Evolutionary conservation across 53 echinoderm and acorn worm genomes (phyloP).

Genomic region (Astropecten irregularis): DNA sequence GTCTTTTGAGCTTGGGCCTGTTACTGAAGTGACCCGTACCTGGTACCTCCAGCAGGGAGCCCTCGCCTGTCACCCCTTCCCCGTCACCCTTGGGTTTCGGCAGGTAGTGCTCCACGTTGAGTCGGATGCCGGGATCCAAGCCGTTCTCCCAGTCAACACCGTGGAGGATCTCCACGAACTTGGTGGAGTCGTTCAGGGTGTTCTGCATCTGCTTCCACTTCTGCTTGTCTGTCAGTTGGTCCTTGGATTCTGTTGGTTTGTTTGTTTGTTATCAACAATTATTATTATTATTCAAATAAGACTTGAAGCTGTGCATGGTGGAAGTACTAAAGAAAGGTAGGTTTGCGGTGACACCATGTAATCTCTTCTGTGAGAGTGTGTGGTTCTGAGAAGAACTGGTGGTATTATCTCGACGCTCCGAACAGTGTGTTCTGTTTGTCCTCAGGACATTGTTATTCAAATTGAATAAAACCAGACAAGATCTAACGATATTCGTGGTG

Average conservation of each 20-base stretch:
- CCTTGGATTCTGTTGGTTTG: conserved; percentile 90
- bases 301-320: too few relatives aligned
- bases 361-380: neutral
- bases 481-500: too few relatives aligned
- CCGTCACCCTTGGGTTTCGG: conserved; percentile 60
- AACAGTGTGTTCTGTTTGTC: too few relatives aligned
- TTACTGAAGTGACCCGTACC: too few relatives aligned
- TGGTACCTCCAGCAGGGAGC: conserved; percentile 87
- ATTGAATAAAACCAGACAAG: too few relatives aligned
- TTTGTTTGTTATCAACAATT: neutral
- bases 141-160: conserved; percentile 89
- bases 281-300: too few relatives aligned
- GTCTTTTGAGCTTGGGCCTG: too few relatives aligned
- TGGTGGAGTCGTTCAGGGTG: conserved; percentile 85
- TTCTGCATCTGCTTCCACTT: conserved; percentile 96
- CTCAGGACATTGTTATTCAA: too few relatives aligned
- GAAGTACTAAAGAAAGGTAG: neutral
- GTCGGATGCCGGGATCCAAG: conserved; percentile 63
- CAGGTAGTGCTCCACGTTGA: conserved; percentile 83
- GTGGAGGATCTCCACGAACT: conserved; percentile 92
- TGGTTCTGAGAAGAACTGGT: neutral
- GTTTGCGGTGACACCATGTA: too few relatives aligned
- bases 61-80: conserved; percentile 95
- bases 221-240: conserved; percentile 79
- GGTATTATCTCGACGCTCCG: too few relatives aligned